Percentiles rank a stretch among this genome's conserved stretches.
These are phyloP conservation scores for Enteromius radiatus DNA, from an alignment of 2,797 vertebrate species.

Conservation along the genomic window DNA sequence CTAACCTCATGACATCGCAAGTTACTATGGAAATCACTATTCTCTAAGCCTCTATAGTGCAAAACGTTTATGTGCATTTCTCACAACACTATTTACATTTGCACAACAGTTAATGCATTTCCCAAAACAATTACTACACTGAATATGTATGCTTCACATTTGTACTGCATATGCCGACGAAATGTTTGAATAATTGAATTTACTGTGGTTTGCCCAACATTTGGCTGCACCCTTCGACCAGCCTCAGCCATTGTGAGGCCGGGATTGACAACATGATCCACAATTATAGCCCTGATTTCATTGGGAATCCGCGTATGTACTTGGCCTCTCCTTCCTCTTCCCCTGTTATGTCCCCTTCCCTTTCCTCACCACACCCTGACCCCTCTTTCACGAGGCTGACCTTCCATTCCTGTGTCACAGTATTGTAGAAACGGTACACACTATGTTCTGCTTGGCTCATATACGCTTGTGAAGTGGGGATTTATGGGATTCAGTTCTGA, in stretches of 20 bases:
- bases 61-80: not conserved
- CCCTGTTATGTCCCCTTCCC: conserved; percentile 1
- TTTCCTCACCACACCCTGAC: conserved; percentile 4
- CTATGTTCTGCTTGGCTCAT: too few species aligned
- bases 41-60: not conserved
- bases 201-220: conserved; percentile 21
- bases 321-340: not conserved
- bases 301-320: not conserved
- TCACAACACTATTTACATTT: too few species aligned
- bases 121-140: too few species aligned
- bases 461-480: too few species aligned
- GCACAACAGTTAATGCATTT: too few species aligned
- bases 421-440: too few species aligned
- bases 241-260: not conserved
- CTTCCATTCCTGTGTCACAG: conserved; percentile 24
- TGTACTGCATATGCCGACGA: too few species aligned
- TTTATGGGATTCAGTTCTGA: too few species aligned
- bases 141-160: too few species aligned
- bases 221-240: conserved; percentile 22
- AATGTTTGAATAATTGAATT: conserved; percentile 29
- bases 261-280: not conserved
- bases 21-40: not conserved
- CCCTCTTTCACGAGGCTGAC: conserved; percentile 43
- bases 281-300: not conserved
- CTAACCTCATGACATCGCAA: not conserved